Conservation (phyloP, 1,140 invertebrate genomes). For the Lepidurus arcticus region DNA sequence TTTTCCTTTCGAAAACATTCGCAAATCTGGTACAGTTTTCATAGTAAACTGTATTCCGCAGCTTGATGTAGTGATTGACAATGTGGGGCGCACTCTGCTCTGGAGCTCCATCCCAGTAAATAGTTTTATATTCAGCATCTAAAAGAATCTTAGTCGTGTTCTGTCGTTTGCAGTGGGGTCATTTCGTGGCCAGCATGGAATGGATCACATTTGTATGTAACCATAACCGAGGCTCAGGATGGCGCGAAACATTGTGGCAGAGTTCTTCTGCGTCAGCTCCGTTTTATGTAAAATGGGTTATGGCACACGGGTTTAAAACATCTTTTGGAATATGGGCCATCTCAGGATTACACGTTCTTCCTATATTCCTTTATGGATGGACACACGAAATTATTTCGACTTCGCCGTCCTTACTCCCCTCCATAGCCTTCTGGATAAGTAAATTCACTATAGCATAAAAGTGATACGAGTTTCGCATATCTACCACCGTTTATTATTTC, state of each 20-base stretch:
- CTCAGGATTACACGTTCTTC: slow-evolving; percentile 31
- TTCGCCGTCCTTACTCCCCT: slow-evolving; percentile 23
- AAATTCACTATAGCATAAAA: background rate
- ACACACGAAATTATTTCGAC: slow-evolving; percentile 1
- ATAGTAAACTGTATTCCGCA: slow-evolving; percentile 23
- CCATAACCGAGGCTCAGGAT: slow-evolving; percentile 28
- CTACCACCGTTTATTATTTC: background rate
- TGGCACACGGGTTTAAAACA: slow-evolving; percentile 32
- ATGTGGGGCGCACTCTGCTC: slow-evolving; percentile 35
- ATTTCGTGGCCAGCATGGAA: slow-evolving; percentile 22
- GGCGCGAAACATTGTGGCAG: slow-evolving; percentile 22
- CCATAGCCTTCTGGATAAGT: background rate
- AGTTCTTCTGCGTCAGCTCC: slow-evolving; percentile 20
- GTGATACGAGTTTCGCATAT: background rate
- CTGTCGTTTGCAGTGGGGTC: slow-evolving; percentile 24
- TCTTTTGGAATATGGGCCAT: slow-evolving; percentile 27
- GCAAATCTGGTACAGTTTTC: too few species aligned
- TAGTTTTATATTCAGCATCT: background rate
- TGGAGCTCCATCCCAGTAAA: slow-evolving; percentile 36
- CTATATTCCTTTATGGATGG: slow-evolving; percentile 31
- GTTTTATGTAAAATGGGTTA: slow-evolving; percentile 30
- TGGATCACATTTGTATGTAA: slow-evolving; percentile 34
- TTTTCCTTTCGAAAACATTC: slow-evolving; percentile 12
- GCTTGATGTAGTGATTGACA: slow-evolving; percentile 38
- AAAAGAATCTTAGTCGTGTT: background rate